Percentiles rank a stretch among this genome's conserved stretches.
phyloP scores from a whole-genome alignment of 2,888 invertebrate genomes.

The Empis livida region DNA sequence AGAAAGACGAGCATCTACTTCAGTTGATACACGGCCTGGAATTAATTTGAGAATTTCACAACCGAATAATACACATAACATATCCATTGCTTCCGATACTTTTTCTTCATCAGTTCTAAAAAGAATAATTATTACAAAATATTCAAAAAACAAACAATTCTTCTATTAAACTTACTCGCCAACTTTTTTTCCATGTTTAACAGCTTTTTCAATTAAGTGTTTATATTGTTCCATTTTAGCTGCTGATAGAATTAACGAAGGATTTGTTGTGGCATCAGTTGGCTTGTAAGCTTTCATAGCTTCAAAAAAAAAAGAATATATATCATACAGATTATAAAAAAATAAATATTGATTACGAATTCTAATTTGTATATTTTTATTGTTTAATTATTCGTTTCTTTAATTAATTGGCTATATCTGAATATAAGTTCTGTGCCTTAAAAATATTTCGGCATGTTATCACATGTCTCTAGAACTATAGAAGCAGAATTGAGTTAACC shows the following conservation, averaged over 20 bases:
- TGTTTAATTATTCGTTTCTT: too few species aligned
- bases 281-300: slow-evolving; percentile 96
- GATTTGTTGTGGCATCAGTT: slow-evolving; percentile 98
- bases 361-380: too few species aligned
- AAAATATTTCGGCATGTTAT: too few species aligned
- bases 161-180: slow-evolving; percentile 39
- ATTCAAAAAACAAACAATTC: neutral
- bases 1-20: slow-evolving; percentile 48
- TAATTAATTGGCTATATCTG: too few species aligned
- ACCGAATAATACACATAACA: slow-evolving; percentile 90
- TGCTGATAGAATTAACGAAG: slow-evolving; percentile 90
- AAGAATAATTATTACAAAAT: neutral
- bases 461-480: too few species aligned
- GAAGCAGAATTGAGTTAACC: too few species aligned
- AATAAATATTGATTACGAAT: too few species aligned
- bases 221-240: slow-evolving; percentile 90
- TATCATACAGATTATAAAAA: too few species aligned
- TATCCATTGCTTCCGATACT: slow-evolving; percentile 77
- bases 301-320: too few species aligned
- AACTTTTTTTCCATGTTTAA: slow-evolving; percentile 64
- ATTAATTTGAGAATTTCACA: slow-evolving; percentile 94
- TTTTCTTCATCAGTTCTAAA: slow-evolving; percentile 57
- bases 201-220: slow-evolving; percentile 76
- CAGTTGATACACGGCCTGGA: slow-evolving; percentile 61
- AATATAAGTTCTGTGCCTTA: too few species aligned